Evolutionary conservation across 2,113 vertebrate genomes (phyloP).

Genomic region (Cisticola juncidis): DNA sequence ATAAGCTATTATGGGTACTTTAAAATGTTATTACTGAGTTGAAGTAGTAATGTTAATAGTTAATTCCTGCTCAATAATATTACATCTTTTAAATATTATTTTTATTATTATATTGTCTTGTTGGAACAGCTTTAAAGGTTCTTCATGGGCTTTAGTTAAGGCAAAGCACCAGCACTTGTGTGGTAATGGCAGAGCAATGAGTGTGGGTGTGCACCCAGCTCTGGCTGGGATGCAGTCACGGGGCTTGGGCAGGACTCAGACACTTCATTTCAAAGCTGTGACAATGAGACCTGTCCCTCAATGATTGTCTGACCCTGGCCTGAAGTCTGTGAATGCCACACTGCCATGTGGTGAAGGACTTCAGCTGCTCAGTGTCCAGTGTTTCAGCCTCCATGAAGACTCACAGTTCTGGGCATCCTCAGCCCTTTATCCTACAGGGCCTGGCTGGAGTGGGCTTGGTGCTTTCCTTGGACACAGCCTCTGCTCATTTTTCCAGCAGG

Average conservation of each 20-base stretch:
- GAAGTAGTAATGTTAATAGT: neutral
- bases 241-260: neutral
- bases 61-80: neutral
- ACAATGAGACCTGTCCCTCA: neutral
- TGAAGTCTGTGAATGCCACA: neutral
- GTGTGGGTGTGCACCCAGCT: neutral
- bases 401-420: neutral
- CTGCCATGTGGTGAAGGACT: neutral
- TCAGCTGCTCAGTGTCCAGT: neutral
- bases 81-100: neutral
- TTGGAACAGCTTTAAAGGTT: neutral
- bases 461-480: neutral
- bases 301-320: neutral
- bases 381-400: neutral
- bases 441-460: neutral
- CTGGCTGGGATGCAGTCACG: rapidly evolving
- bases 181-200: neutral
- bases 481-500: neutral
- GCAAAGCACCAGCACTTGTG: neutral
- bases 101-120: neutral
- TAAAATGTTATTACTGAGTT: neutral
- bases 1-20: neutral
- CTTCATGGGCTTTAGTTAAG: neutral
- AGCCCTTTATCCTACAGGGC: neutral
- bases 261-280: neutral